A percentile compares a stretch with the other conserved stretches of the same genome.
Conservation (phyloP, 2,888 invertebrate species). For the Megaustenia siamemsis region DNA sequence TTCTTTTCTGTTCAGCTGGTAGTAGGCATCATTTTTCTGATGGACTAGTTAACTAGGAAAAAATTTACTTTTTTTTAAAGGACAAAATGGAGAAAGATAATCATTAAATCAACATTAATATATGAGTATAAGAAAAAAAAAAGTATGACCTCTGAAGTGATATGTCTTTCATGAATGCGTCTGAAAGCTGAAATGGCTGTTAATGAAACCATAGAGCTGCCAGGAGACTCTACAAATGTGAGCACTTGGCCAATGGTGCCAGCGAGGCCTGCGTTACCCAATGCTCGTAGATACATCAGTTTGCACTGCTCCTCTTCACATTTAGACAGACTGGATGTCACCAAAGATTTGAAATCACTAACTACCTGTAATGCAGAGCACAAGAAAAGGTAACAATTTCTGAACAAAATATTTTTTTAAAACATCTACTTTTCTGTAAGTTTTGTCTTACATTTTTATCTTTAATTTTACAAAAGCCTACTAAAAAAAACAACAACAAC, state of each 20-base stretch:
- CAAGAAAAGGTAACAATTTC: not conserved
- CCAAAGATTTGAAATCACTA: constrained; percentile 73
- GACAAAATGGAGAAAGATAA: too few relatives aligned
- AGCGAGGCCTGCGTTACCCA: constrained; percentile 86
- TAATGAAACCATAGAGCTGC: constrained; percentile 82
- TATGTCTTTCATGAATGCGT: constrained; percentile 63
- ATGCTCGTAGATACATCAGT: constrained; percentile 84
- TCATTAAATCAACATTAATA: too few relatives aligned
- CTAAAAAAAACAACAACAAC: too few relatives aligned
- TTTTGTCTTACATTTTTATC: too few relatives aligned
- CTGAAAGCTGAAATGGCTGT: constrained; percentile 86
- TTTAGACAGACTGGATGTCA: constrained; percentile 80
- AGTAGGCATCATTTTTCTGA: too few relatives aligned
- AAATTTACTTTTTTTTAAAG: too few relatives aligned
- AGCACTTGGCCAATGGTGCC: constrained; percentile 84
- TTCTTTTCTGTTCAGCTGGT: too few relatives aligned
- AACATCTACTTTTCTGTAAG: not conserved
- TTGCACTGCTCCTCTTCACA: constrained; percentile 84
- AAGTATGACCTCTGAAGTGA: constrained; percentile 51
- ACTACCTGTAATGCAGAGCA: constrained; percentile 68
- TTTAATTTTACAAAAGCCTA: too few relatives aligned
- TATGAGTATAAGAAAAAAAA: too few relatives aligned
- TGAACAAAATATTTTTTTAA: not conserved
- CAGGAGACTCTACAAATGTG: constrained; percentile 82
- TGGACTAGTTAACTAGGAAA: too few relatives aligned